Conservation (phyloP, 1,140 invertebrate genomes). For the Meloidogyne floridensis region DNA sequence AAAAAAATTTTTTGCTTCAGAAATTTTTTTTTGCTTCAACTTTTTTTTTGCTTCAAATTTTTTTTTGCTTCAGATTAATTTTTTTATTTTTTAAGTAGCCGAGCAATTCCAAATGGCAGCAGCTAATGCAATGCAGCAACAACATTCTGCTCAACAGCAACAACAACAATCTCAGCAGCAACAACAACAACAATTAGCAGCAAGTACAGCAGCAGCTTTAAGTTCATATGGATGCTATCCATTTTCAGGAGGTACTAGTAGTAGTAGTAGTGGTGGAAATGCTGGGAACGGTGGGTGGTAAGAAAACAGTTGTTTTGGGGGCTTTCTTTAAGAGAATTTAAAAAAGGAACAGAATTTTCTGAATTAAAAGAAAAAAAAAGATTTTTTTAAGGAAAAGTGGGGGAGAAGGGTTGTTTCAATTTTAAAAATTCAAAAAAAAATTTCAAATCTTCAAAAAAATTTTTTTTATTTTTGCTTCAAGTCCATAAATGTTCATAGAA, state of each 20-base stretch:
- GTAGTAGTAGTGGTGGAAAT: constrained; percentile 72
- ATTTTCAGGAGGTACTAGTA: constrained; percentile 76
- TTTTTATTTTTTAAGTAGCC: constrained; percentile 18
- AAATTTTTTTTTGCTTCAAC: not conserved
- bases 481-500: no score
- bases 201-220: constrained; percentile 66
- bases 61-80: not conserved
- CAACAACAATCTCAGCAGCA: constrained; percentile 37
- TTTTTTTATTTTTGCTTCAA: no score
- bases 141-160: constrained; percentile 33
- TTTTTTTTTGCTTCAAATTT: no score
- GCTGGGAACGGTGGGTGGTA: constrained; percentile 43
- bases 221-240: constrained; percentile 85
- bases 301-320: not conserved
- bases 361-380: no score
- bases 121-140: constrained; percentile 38
- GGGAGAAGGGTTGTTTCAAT: no score
- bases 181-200: constrained; percentile 40
- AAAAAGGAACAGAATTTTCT: not conserved
- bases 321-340: not conserved
- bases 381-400: no score
- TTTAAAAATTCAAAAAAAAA: no score
- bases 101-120: constrained; percentile 54
- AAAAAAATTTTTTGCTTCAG: no score
- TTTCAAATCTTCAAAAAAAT: no score